Evolutionary conservation across 2,888 invertebrate species (phyloP), one percentile per base, ranked within the genome.

Genomic region (Drosophila acutilabella): DNA sequence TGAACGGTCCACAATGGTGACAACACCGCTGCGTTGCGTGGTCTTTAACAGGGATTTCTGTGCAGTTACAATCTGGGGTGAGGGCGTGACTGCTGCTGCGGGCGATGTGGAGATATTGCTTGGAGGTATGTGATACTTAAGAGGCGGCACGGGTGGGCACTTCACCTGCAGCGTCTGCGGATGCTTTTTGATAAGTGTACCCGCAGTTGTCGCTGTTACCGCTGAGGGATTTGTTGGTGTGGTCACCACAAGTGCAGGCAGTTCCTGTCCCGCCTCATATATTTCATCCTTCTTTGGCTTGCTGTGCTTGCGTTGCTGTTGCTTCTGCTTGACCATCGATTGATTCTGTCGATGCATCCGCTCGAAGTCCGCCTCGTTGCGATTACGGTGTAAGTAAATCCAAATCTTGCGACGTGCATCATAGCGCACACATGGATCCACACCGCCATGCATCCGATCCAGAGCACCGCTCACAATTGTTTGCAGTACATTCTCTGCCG

Each of bases 341-440:
- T 95, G 95, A 64, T 94, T 93, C 81, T 95, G 95, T 70, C 95
- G 95, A 89, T 96, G 95, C 77, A 95, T 93, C 80, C 94, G 93
- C 91, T 96, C 95, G 73, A 94, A 94, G 80, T 94, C 94, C 47
- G 93, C 93, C 81, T 94, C 94, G 0, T 92, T 93, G 50, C 94
- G 92, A 89, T 95, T 94, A 62, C 98, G 94, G 91, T 98, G 98
- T 60, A 98, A 93, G 92, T 98, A 98, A n/a, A 98, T 97, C 99
- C 99, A 99, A 33, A 97, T 95, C 86, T 98, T 98, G 4, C 97
- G 94, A 83, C 97, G 95, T 1, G 97, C 96, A 91, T 98, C 98
- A 90, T 98, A 98, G 85, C 97, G 96, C 0, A 98, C 98, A 85
- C 98, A 97, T 0, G 98, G 98, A 93, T 98, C 98, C 0, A 94